Conservation (phyloP, 2,113 vertebrate genomes). For the Rynchops niger region DNA sequence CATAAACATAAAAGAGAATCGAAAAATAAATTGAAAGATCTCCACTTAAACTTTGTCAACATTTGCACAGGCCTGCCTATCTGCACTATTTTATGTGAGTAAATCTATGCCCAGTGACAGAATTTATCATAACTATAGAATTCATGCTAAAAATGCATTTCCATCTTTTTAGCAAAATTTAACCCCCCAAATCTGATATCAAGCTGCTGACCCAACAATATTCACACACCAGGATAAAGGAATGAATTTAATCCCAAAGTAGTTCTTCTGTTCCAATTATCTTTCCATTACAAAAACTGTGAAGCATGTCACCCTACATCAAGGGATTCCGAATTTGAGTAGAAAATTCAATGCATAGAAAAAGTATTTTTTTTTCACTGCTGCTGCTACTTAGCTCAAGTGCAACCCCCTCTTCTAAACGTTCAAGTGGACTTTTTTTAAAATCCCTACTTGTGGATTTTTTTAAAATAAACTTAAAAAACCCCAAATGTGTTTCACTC, state of each 20-base stretch:
- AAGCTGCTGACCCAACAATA: background rate
- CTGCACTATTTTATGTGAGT: background rate
- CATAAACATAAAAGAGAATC: conserved; percentile 51
- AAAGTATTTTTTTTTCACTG: background rate
- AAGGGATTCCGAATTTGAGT: background rate
- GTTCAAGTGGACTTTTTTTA: background rate
- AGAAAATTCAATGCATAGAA: background rate
- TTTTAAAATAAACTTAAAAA: background rate
- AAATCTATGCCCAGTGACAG: background rate
- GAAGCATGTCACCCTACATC: background rate
- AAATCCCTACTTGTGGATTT: background rate
- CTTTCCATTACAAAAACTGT: background rate
- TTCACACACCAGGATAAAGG: background rate
- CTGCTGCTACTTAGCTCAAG: background rate
- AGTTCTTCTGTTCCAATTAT: background rate
- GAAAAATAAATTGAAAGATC: conserved; percentile 54
- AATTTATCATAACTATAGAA: background rate
- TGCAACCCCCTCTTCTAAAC: background rate
- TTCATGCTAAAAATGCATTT: background rate
- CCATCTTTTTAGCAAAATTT: background rate
- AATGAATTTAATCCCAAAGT: background rate
- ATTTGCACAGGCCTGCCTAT: background rate
- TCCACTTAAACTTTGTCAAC: conserved; percentile 15
- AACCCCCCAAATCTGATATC: background rate
- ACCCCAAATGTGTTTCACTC: rapidly evolving